Evolutionary conservation across 2,113 vertebrate genomes (phyloP).

Genomic region (Perca fluviatilis): DNA sequence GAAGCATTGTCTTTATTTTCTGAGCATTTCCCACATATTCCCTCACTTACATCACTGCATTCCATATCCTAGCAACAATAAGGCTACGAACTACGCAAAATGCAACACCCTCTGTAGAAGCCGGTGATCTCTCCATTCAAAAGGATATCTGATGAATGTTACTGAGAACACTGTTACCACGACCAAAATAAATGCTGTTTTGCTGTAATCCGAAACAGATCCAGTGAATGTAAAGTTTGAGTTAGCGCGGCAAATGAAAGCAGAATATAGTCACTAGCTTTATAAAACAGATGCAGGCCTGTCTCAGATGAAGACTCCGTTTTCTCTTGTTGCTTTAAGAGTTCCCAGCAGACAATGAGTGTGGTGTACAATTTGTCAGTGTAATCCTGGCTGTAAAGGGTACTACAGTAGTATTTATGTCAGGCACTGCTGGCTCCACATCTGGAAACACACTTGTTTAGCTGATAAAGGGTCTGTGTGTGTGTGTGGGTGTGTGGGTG

Average conservation of each 20-base stretch:
- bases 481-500: not conserved
- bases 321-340: constrained; percentile 6
- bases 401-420: constrained; percentile 12
- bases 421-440: constrained; percentile 18
- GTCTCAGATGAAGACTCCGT: not conserved
- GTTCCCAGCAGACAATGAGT: not conserved
- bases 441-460: not conserved
- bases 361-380: constrained; percentile 4
- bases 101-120: not conserved
- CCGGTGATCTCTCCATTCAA: too few species aligned
- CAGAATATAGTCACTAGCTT: not conserved
- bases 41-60: not conserved
- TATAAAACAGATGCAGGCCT: not conserved
- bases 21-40: not conserved
- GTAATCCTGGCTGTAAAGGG: constrained; percentile 25
- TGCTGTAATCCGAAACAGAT: not conserved
- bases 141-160: not conserved
- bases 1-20: too few species aligned
- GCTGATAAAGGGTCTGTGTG: constrained; percentile 6
- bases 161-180: not conserved
- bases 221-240: not conserved
- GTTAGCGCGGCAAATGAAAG: not conserved
- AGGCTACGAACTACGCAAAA: not conserved
- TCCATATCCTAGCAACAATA: not conserved
- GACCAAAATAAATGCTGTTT: not conserved